A percentile compares a stretch with the other conserved stretches of the same genome.
These are phyloP conservation scores for Drosophila nigromelanica DNA, from an alignment of 1,140 invertebrate genomes.

Conservation along the genomic window DNA sequence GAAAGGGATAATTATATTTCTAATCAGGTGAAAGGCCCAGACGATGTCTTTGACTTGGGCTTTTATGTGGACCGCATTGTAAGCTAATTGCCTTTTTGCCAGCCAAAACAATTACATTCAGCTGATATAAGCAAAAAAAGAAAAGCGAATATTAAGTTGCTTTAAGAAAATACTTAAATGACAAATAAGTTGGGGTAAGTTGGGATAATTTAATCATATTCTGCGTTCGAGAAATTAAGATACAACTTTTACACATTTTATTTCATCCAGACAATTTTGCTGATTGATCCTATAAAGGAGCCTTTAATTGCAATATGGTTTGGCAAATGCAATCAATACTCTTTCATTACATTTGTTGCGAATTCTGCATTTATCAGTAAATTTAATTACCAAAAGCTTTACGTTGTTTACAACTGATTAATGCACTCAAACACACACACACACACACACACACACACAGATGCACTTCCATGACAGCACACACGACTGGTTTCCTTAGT, in stretches of 20 bases:
- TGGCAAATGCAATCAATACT: constrained; percentile 24
- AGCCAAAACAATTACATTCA: neutral
- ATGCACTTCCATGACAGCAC: neutral
- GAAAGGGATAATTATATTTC: constrained; percentile 65
- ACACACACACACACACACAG: neutral
- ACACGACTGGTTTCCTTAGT: constrained; percentile 4
- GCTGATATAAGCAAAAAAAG: neutral
- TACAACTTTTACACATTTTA: neutral
- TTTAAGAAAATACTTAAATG: too few relatives aligned
- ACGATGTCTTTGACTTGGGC: constrained; percentile 30
- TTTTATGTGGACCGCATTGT: neutral
- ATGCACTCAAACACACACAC: constrained; percentile 19
- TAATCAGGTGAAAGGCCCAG: constrained; percentile 63
- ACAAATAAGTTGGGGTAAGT: too few relatives aligned
- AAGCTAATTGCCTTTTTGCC: constrained; percentile 13
- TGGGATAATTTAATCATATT: too few relatives aligned
- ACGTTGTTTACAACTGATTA: constrained; percentile 49
- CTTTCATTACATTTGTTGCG: constrained; percentile 32
- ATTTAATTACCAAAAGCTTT: constrained; percentile 50
- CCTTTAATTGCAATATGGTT: constrained; percentile 7
- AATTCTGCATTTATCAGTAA: constrained; percentile 38
- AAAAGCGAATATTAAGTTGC: neutral
- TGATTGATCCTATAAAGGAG: constrained; percentile 5
- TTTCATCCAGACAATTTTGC: neutral
- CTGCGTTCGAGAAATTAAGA: neutral